Evolutionary conservation across 2,888 invertebrate genomes (phyloP), one percentile per base, ranked within the genome.

Genomic region (Nasonovia ribisnigri): DNA sequence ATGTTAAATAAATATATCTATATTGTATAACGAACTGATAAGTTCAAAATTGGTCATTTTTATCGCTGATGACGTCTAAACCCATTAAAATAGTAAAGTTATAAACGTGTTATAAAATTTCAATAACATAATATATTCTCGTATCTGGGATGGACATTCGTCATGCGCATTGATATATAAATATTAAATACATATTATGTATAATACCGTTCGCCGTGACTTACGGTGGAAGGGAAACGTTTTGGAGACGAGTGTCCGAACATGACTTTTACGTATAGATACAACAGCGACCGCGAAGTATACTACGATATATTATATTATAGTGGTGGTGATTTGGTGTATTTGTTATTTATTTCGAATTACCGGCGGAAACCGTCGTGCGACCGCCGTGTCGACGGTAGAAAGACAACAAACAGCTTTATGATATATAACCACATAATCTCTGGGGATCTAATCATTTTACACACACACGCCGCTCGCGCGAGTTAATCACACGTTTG

Each of bases 401-500:
- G n/a, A 67, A 67, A 90, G 89, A 89, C 57, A 60, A 43, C 29
- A 88, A 43, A 89, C 57, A 20, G 46, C 43, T 60, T 24, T 54
- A 60, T 90, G 42, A 60, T 60, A 60, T 43, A 89, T 57, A 89
- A 89, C 16, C 46, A 77, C 77, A 77, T 48, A 90, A 48, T 92
- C 16, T 86, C 26, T 46, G 51, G 26, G 46, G 60, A 92, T 60
- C 92, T 87, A 92, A 92, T 92, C 13, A 60, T 92, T 92, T 92
- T 60, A 87, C 60, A 57, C 43, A 92, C 84, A 84, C 84, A 57
- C 54, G 36, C 54, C 36, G 36, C 20, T 36, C 77, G 36, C 77
- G 77, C 16, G 24, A 88, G 57, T 89, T 57, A 88, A 88, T 54
- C 26, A 88, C 57, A 60, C 43, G 89, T 89, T 57, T 42, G 57